Base-by-base conservation (phyloP, 2,888 invertebrate species). In the Idaea aversata region DNA sequence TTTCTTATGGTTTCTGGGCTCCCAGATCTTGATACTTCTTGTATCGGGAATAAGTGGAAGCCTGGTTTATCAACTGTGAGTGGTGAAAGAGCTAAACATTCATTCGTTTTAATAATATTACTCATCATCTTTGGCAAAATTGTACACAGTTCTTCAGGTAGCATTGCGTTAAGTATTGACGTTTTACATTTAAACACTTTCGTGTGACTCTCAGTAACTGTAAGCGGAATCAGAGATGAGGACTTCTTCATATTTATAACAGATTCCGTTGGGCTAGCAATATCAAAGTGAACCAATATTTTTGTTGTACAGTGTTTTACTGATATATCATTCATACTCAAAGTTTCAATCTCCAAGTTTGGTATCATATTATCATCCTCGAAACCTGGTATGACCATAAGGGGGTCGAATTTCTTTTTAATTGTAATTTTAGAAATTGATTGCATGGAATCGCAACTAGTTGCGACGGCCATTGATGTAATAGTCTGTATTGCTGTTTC, bases 91-190 rank as follows among this genome's bases (percentile, higher is more conserved):
- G 68, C 10, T 36, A 73, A 60, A 36, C 65, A 69, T 34, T 68
- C 70, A 64, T 73, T 76, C 3, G 72, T 68, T 59, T 84, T 74
- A 34, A 80, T 67, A 64, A 87, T 75, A n/a, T 75, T 78, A 35
- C 70, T 72, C 70, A 91, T 80, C 70, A 91, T 78, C 72, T 78
- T 84, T 13, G 92, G 92, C 63, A 92, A 68, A 67, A 91, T 81
- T 66, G 80, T 87, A 65, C 92, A 92, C 64, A 92, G 75, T 68
- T 91, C 88, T 15, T 90, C 91, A 6, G 92, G 92, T 61, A 92
- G 77, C 67, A 84, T 78, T 10, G 87, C 82, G 72, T 91, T 91
- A 3, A 86, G 61, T 61, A 92, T 84, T 16, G 82, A 81, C 15
- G 81, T 86, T 72, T 87, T 83, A 72, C 84, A 88, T 79, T 91